Evolutionary conservation across 2,888 invertebrate genomes (phyloP), one percentile per base, ranked within the genome.

Genomic region (Maniola hyperantus): DNA sequence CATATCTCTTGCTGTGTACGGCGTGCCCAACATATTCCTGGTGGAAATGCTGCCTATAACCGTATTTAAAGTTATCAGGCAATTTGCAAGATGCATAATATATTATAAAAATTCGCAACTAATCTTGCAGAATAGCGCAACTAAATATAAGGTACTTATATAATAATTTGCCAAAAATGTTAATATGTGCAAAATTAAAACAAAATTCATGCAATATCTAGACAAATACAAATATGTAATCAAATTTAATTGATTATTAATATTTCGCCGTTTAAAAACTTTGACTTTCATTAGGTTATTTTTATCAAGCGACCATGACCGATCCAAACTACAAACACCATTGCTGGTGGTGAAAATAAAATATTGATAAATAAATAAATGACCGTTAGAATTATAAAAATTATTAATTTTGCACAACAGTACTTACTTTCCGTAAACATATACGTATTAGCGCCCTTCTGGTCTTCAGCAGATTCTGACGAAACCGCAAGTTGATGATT

Each of bases 351-450:
- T 39, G 2, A 10, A 39, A 39, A 10, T 39, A 8, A 39, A 39
- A 39, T 10, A 39, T 10, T 39, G 4, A 39, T 11, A 2, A 39
- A 39, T 39, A 39, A 11, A 39, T 39, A 39, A 39, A 39, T 39
- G 39, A 13, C n/a, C n/a, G 44, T 44, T 44, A 44, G 15, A 46
- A 44, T 44, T n/a, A n/a, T 15, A 1, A 39, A n/a, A 51, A 13
- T 42, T n/a, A n/a, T 5, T 6, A 59, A 59, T 13, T 36, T n/a
- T 50, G 0, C 11, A 36, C 18, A 36, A 50, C 20, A 8, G 44
- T 65, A 89, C 91, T 87, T 76, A 91, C 91, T 84, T 71, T 91
- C 91, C 4, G 83, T 85, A 65, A 79, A 84, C 77, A 83, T 84
- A 66, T 90, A 91, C 74, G 74, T 78, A 26, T 82, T 76, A 1